Evolutionary conservation across 2,888 invertebrate genomes (phyloP), one percentile per base, ranked within the genome.

Genomic region (Drosophila picticornis): DNA sequence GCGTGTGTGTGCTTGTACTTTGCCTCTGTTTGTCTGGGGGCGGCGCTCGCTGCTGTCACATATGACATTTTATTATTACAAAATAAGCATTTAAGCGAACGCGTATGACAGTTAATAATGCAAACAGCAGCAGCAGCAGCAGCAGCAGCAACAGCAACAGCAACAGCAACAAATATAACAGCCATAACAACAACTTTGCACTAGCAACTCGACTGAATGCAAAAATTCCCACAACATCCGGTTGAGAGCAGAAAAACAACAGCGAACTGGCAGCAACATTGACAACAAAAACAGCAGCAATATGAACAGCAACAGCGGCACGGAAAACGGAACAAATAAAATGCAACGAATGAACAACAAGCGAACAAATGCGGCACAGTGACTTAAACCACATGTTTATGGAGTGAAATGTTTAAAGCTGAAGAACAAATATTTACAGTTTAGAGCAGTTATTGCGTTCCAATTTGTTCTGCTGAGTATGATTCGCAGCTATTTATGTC

Each of bases 191-290:
- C 64, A 66, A 75, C 68, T 74, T 32, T 57, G 60, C 63, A 55
- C 60, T 67, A 22, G 61, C 67, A 78, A 65, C 80, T 67, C 80
- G 59, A 50, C 65, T 78, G 79, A 87, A 90, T 87, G 87, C 90
- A 83, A 88, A 87, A 87, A 88, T 88, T 87, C 90, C 90, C 87
- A 87, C 90, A 87, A 87, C 87, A 87, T 87, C 87, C 87, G 87
- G 90, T 90, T 86, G 72, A 75, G 78, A 78, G 89, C 90, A 79
- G 75, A 69, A 85, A 70, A 79, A 78, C 74, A 72, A 66, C 74
- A 69, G 57, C 57, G 71, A 73, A 72, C 73, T 51, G 40, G 40
- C 75, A 79, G 64, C 76, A 74, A 36, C 70, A 75, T 57, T 72
- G 71, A 55, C 65, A 72, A 56, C 57, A 72, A 9, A 22, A 19